A percentile compares a stretch with the other conserved stretches of the same genome.
These are phyloP conservation scores for Pedetes capensis DNA, from an alignment of 2,113 vertebrate species.

Conservation along the genomic window DNA sequence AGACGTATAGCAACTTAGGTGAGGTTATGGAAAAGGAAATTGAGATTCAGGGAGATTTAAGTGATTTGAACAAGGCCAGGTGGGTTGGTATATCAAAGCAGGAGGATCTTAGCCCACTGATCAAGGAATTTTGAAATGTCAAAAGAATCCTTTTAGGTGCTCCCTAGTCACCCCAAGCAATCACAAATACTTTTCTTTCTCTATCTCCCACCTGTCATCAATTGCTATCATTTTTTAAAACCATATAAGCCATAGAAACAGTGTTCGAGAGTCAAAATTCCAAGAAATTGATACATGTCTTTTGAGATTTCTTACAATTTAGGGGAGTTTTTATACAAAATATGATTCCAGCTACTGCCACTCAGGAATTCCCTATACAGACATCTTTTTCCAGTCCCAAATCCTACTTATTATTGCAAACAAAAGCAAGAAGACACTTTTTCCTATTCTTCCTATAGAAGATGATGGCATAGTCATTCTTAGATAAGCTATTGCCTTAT, in stretches of 20 bases:
- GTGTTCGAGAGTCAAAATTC: constrained; percentile 4
- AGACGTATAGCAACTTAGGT: background rate
- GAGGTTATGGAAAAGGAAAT: background rate
- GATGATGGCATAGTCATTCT: background rate
- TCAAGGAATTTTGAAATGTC: constrained; percentile 4
- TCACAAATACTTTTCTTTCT: background rate
- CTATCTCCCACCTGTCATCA: background rate
- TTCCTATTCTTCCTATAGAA: background rate
- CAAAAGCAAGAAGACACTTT: background rate
- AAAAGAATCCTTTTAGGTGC: background rate
- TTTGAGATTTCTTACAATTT: background rate
- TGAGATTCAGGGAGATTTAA: background rate
- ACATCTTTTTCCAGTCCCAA: background rate
- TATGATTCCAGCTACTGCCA: background rate
- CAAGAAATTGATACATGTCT: background rate
- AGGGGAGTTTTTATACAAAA: background rate
- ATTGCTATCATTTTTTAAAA: background rate
- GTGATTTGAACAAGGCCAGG: background rate
- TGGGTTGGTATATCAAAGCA: background rate
- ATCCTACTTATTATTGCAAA: background rate
- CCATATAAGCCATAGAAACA: background rate
- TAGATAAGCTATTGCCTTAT: background rate
- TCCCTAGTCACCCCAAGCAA: background rate
- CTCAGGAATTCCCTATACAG: background rate
- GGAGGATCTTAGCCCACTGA: background rate